Evolutionary conservation across 2,888 invertebrate species (phyloP).

Genomic region (Drosophila neonasuta): DNA sequence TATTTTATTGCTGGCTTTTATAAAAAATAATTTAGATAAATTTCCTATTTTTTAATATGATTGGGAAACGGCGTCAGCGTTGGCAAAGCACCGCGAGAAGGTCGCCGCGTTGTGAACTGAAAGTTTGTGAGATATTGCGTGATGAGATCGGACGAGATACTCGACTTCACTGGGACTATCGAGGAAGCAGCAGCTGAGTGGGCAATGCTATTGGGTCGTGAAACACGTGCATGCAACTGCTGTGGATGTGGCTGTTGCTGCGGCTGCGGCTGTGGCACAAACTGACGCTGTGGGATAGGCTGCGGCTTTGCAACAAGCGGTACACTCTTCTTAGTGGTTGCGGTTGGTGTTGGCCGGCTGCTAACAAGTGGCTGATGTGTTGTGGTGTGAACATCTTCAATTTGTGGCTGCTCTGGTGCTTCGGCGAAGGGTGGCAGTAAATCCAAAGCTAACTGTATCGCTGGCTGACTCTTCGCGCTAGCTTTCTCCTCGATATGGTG

Average conservation of each 20-base stretch:
- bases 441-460: slow-evolving; percentile 52
- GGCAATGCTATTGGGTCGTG: slow-evolving; percentile 25
- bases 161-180: slow-evolving; percentile 10
- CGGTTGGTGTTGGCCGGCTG: slow-evolving; percentile 1
- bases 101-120: slow-evolving; percentile 63
- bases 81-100: slow-evolving; percentile 69
- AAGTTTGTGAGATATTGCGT: slow-evolving; percentile 65
- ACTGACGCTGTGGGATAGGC: neutral
- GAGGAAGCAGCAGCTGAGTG: slow-evolving; percentile 18
- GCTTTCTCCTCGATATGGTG: slow-evolving; percentile 38
- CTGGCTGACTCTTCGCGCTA: slow-evolving; percentile 8
- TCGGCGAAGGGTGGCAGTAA: slow-evolving; percentile 64
- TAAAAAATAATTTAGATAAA: slow-evolving; percentile 47
- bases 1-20: slow-evolving; percentile 44
- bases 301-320: slow-evolving; percentile 18
- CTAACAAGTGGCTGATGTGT: slow-evolving; percentile 36
- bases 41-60: slow-evolving; percentile 56
- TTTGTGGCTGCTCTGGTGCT: slow-evolving; percentile 24
- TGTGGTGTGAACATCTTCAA: slow-evolving; percentile 19
- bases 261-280: neutral
- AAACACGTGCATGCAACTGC: slow-evolving; percentile 21
- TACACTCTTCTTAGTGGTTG: slow-evolving; percentile 13
- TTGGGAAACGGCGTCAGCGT: slow-evolving; percentile 75
- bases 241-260: slow-evolving; percentile 10
- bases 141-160: slow-evolving; percentile 39